phyloP scores from a whole-genome alignment of 2,113 vertebrate genomes.

The Carassius gibelio region DNA sequence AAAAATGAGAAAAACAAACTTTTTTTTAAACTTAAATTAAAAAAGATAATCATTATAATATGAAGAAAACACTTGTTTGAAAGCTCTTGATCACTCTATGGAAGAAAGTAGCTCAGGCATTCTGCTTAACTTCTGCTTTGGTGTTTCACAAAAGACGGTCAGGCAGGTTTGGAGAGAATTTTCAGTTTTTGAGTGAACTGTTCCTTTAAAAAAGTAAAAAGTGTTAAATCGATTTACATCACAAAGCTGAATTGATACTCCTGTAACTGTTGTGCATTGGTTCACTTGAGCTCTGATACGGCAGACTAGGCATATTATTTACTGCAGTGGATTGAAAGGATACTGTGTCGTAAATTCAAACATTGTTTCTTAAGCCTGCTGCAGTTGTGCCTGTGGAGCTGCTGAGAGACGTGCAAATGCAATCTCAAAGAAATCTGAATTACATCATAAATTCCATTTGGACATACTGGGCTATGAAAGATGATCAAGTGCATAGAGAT shows the following conservation, averaged over 20 bases:
- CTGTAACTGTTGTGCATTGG: not conserved
- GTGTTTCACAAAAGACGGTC: too few relatives aligned
- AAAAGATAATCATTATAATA: not conserved
- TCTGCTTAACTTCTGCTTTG: too few relatives aligned
- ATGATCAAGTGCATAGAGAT: conserved; percentile 17
- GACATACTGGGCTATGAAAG: conserved; percentile 5
- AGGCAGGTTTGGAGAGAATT: not conserved
- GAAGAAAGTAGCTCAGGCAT: too few relatives aligned
- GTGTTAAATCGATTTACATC: not conserved
- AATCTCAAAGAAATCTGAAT: conserved; percentile 24
- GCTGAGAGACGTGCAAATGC: not conserved
- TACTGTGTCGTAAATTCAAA: not conserved
- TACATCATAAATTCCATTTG: conserved; percentile 20
- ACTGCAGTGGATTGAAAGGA: not conserved
- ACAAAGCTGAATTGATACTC: not conserved
- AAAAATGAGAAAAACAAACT: not conserved
- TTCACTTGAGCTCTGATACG: not conserved
- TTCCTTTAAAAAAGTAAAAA: not conserved
- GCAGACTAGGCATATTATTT: not conserved
- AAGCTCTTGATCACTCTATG: too few relatives aligned
- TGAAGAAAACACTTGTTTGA: too few relatives aligned
- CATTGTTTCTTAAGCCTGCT: conserved; percentile 9
- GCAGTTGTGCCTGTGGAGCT: not conserved
- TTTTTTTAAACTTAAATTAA: not conserved
- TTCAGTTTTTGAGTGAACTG: not conserved